Evolutionary conservation across 2,113 vertebrate species (phyloP).

Genomic region (Pomatorhinus ruficollis): DNA sequence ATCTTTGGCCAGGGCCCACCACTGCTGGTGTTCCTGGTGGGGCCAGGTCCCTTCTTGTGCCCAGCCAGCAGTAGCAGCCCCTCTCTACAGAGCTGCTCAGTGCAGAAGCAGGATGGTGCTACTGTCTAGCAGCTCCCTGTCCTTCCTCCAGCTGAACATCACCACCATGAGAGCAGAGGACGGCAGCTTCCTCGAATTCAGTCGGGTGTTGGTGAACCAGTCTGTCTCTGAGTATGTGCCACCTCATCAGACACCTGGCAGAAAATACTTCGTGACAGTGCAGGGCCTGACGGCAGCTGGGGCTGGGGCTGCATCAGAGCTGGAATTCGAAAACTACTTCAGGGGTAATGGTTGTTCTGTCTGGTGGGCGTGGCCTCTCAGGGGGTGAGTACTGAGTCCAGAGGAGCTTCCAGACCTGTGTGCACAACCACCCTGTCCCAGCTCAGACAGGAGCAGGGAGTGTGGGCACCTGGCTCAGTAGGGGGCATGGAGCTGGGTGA

Average conservation of each 20-base stretch:
- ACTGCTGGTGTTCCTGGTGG: background rate
- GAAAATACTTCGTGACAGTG: conserved; percentile 1
- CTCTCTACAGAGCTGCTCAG: background rate
- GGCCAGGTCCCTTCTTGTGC: background rate
- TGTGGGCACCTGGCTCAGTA: background rate
- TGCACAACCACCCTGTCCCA: background rate
- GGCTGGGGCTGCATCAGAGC: background rate
- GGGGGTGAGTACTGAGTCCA: background rate
- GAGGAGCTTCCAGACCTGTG: background rate
- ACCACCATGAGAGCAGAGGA: background rate
- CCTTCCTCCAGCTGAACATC: conserved; percentile 34
- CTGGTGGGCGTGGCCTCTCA: background rate
- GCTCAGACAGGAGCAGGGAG: too few species aligned
- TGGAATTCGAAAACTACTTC: background rate
- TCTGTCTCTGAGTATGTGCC: background rate
- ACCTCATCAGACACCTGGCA: background rate
- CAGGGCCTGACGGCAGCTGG: background rate
- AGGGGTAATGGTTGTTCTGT: background rate
- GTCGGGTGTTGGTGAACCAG: background rate
- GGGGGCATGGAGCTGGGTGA: background rate
- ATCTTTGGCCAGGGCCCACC: background rate
- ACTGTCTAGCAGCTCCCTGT: background rate
- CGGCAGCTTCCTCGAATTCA: background rate
- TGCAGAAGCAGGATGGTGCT: background rate
- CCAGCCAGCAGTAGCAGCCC: background rate